Conservation (phyloP, 2,113 vertebrate genomes). For the Donacobius atricapilla region DNA sequence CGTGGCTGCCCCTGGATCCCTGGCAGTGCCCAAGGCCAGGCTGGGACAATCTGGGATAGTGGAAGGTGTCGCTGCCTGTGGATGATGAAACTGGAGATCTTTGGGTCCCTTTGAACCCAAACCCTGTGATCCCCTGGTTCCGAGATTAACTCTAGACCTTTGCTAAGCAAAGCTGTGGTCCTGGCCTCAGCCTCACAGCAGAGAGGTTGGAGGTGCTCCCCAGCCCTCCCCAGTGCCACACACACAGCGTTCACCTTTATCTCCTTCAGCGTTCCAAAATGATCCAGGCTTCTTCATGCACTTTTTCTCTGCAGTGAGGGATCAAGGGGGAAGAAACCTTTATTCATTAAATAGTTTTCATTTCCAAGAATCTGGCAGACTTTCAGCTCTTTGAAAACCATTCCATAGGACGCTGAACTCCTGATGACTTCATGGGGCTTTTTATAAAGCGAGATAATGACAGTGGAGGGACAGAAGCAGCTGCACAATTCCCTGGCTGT, state of each 20-base stretch:
- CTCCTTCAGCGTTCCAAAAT: background rate
- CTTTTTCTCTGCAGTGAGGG: background rate
- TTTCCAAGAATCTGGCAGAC: background rate
- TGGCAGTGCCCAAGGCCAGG: background rate
- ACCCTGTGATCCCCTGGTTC: background rate
- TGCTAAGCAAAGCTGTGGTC: fast-evolving
- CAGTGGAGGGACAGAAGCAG: slow-evolving; percentile 78
- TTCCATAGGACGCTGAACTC: background rate
- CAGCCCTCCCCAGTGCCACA: background rate
- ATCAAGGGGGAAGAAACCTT: background rate
- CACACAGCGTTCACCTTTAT: fast-evolving
- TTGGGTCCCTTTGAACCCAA: background rate
- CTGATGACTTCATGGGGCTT: slow-evolving; percentile 66
- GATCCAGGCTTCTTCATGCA: fast-evolving
- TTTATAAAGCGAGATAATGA: slow-evolving; percentile 57
- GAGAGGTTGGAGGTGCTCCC: background rate
- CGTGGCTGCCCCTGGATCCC: background rate
- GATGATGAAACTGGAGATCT: fast-evolving
- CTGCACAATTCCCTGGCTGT: slow-evolving; percentile 66
- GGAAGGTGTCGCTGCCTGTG: background rate
- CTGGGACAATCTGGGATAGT: fast-evolving
- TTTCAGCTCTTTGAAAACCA: slow-evolving; percentile 32
- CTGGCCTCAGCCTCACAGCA: background rate
- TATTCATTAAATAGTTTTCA: background rate
- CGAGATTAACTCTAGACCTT: background rate